These are phyloP conservation scores for Cheilosia vernalis DNA, from an alignment of 2,888 invertebrate genomes.

Conservation along the genomic window DNA sequence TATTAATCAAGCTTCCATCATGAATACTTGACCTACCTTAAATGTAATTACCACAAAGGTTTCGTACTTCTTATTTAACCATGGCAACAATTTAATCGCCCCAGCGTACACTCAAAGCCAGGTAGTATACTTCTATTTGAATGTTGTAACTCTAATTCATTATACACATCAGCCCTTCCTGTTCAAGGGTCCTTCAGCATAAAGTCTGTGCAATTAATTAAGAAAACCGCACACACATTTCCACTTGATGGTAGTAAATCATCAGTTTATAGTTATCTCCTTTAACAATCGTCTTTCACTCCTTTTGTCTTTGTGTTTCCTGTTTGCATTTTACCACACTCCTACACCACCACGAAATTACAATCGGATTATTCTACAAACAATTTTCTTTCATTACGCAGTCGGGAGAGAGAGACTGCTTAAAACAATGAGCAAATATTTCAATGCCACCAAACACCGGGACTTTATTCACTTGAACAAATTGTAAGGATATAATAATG, in stretches of 20 bases:
- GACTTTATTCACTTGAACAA: background rate
- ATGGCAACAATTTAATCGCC: too few species aligned
- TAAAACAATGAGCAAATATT: background rate
- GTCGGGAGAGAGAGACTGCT: background rate
- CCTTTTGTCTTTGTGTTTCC: background rate
- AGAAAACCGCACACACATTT: background rate
- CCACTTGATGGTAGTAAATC: conserved; percentile 4
- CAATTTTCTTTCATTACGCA: conserved; percentile 18
- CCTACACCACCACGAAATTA: background rate
- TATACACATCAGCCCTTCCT: background rate
- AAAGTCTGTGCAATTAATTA: background rate
- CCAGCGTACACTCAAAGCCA: background rate
- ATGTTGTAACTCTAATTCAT: background rate
- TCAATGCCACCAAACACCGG: background rate
- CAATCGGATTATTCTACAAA: conserved; percentile 33
- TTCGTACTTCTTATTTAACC: too few species aligned
- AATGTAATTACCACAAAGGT: too few species aligned
- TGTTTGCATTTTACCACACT: background rate
- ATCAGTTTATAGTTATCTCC: too few species aligned
- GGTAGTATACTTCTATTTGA: background rate
- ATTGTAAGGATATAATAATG: background rate
- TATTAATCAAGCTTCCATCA: too few species aligned
- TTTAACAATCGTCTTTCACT: background rate
- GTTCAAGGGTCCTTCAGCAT: background rate
- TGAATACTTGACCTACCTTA: too few species aligned